Evolutionary conservation across 2,113 vertebrate genomes (phyloP).

Genomic region (Labeo catla): DNA sequence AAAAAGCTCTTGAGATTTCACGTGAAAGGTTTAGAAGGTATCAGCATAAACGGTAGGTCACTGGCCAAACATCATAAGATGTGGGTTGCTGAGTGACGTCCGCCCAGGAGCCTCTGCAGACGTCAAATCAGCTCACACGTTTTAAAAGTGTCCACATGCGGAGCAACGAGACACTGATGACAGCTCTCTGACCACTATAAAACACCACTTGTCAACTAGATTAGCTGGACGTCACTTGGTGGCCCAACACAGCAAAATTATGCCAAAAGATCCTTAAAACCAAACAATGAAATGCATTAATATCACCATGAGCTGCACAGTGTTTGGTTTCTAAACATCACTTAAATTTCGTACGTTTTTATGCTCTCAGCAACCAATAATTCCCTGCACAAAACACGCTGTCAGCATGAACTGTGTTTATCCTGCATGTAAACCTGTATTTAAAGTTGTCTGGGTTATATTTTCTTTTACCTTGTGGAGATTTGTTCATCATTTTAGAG

Average conservation of each 20-base stretch:
- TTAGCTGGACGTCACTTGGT: neutral
- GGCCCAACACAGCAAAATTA: neutral
- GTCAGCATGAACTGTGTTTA: slow-evolving; percentile 8
- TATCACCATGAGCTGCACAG: neutral
- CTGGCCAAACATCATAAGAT: slow-evolving; percentile 40
- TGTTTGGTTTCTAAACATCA: neutral
- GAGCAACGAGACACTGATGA: neutral
- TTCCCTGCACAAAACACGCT: neutral
- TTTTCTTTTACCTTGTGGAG: slow-evolving; percentile 3
- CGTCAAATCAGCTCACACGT: slow-evolving; percentile 22
- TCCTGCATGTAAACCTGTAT: neutral
- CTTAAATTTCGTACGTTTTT: neutral
- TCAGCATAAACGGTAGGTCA: slow-evolving; percentile 29
- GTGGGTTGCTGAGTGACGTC: slow-evolving; percentile 38
- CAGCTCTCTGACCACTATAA: slow-evolving; percentile 32
- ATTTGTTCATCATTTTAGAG: neutral
- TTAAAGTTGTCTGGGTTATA: neutral
- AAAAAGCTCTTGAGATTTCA: neutral
- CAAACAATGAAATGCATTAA: neutral
- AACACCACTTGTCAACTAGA: neutral
- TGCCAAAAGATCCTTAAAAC: neutral
- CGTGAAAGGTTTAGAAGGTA: slow-evolving; percentile 5
- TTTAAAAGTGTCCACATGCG: slow-evolving; percentile 49
- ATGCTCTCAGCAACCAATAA: neutral
- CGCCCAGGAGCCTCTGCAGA: slow-evolving; percentile 18